These are phyloP conservation scores for Cheilosia vernalis DNA, from an alignment of 2,888 invertebrate species.

Conservation along the genomic window DNA sequence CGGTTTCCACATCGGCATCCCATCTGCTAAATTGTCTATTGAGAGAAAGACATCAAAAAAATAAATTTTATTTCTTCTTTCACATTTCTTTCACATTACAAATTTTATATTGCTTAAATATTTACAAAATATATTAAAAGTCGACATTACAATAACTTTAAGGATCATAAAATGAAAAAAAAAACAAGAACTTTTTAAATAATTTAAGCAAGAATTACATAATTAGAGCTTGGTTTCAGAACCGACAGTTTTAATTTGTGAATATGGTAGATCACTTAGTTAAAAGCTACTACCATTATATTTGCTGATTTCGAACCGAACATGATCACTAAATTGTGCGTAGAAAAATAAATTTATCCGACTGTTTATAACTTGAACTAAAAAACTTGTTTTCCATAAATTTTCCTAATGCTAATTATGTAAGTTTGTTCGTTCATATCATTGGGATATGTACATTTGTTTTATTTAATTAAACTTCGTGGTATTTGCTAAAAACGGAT, in stretches of 20 bases:
- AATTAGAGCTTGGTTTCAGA: constrained; percentile 6
- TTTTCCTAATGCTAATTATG: no score
- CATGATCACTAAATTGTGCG: no score
- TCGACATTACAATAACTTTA: constrained; percentile 5
- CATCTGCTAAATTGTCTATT: background rate
- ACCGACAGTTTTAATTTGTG: background rate
- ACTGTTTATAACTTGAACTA: no score
- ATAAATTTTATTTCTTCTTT: constrained; percentile 34
- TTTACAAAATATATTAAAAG: constrained; percentile 36
- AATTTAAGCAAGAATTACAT: background rate
- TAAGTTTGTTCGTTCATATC: no score
- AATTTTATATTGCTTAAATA: constrained; percentile 4
- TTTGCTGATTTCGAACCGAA: no score
- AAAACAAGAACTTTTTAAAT: background rate
- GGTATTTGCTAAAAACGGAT: background rate
- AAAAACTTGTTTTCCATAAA: background rate
- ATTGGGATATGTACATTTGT: background rate
- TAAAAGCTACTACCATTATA: no score
- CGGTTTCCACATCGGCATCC: background rate
- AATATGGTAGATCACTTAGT: no score
- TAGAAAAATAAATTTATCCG: no score
- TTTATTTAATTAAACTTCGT: background rate
- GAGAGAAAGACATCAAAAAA: constrained; percentile 17
- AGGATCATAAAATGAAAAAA: constrained; percentile 9
- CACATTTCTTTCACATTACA: constrained; percentile 6